phyloP scores from a whole-genome alignment of 2,888 invertebrate genomes.

The Rhingia campestris region DNA sequence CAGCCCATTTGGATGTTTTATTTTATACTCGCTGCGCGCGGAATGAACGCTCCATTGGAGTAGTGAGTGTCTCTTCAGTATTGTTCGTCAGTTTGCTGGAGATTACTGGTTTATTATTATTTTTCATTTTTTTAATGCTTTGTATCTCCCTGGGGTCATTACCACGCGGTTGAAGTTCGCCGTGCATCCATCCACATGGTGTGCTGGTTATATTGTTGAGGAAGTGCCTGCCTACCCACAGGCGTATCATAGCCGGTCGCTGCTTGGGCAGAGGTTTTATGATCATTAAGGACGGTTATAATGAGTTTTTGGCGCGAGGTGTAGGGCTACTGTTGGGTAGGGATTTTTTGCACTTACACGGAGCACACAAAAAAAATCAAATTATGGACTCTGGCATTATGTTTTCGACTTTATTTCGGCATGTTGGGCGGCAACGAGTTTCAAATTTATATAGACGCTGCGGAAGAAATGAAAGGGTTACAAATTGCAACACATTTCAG shows the following conservation, averaged over 20 bases:
- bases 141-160: constrained; percentile 70
- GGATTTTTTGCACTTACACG: not conserved
- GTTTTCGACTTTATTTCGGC: too few species aligned
- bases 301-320: constrained; percentile 48
- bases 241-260: not conserved
- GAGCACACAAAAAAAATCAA: too few species aligned
- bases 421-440: too few species aligned
- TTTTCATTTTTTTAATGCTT: constrained; percentile 35
- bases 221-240: constrained; percentile 16
- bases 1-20: constrained; percentile 16
- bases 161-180: constrained; percentile 52
- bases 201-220: constrained; percentile 29
- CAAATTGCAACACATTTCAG: too few species aligned
- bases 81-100: constrained; percentile 46
- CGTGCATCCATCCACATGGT: constrained; percentile 56
- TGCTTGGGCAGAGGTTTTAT: constrained; percentile 17
- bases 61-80: not conserved
- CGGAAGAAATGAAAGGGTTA: too few species aligned
- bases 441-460: too few species aligned
- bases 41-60: constrained; percentile 17
- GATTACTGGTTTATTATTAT: constrained; percentile 46
- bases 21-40: not conserved
- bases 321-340: constrained; percentile 26
- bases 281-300: constrained; percentile 50
- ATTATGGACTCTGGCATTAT: too few species aligned